Evolutionary conservation across 2,797 vertebrate genomes (phyloP), one percentile per base, ranked within the genome.

Genomic region (Acanthis flammea): DNA sequence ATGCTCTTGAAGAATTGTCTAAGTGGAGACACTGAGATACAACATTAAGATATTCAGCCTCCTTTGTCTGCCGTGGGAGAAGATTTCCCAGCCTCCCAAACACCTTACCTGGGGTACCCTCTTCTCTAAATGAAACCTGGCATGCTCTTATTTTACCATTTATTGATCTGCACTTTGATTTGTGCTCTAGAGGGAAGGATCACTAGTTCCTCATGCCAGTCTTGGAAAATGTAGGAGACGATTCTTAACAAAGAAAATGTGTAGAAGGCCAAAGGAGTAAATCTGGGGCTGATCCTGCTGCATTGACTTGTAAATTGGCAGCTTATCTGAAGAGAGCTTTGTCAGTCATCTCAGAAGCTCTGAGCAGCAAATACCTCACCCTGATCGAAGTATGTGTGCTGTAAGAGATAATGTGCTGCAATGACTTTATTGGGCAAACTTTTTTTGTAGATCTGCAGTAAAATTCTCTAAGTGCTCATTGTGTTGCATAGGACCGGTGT

Each of bases 251-350:
- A 44, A 77, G 53, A 74, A 86, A 31, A 22, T 4, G 41, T 19
- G 23, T 74, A 37, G 54, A 74, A 80, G 48, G 61, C 63, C 71
- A 48, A 7, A 76, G 3, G 17, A 62, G 24, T 71, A 57, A 78
- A 72, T 82, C 65, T 81, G 54, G 57, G 68, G 13, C 77, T 75
- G n/a, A 19, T 89, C 35, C 57, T 80, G 33, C 68, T 83, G 37
- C 37, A 90, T 55, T 92, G 75, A 86, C 58, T 47, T 91, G 94
- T 83, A 88, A 45, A 93, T 91, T 22, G 47, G 33, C 31, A 45
- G 25, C 58, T 90, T 94, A 19, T 82, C 85, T 75, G 44, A 27
- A 30, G 50, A 47, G 61, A 67, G 30, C 10, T 94, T 94, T 87
- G 74, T 90, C 62, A 27, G 41, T 54, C 24, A 22, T 62, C 62